Percentiles rank a stretch among this genome's conserved stretches.
Conservation (phyloP, 2,888 invertebrate genomes). For the Papilio demoleus region DNA sequence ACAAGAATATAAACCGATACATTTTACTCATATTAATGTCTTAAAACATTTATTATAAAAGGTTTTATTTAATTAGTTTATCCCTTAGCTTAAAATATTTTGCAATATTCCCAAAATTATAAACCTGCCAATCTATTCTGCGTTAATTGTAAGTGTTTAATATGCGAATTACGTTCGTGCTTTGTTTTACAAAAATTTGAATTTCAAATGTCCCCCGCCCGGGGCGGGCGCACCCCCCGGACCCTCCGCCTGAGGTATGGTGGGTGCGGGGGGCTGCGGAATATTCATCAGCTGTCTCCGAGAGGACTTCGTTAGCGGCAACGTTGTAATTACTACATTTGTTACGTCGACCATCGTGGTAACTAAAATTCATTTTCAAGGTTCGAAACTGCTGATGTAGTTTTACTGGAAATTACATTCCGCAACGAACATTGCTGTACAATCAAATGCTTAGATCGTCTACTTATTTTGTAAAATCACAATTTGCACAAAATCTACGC, state of each 20-base stretch:
- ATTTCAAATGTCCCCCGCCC: conserved; percentile 32
- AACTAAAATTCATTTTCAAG: neutral
- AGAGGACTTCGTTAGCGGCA: conserved; percentile 32
- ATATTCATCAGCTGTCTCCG: conserved; percentile 35
- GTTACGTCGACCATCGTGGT: conserved; percentile 17
- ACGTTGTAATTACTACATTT: conserved; percentile 27
- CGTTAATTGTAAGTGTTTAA: conserved; percentile 35
- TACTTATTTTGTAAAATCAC: too few relatives aligned
- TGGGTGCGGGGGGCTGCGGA: neutral
- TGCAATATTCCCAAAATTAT: conserved; percentile 9
- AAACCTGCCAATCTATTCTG: conserved; percentile 16
- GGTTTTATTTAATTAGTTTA: conserved; percentile 2
- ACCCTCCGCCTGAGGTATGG: neutral
- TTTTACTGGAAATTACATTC: neutral
- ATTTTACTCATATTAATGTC: too few relatives aligned
- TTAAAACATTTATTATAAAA: too few relatives aligned
- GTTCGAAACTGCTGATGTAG: neutral
- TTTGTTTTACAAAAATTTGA: conserved; percentile 38
- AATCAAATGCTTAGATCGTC: too few relatives aligned
- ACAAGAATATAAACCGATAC: too few relatives aligned
- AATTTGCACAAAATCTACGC: too few relatives aligned
- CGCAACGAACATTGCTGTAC: neutral
- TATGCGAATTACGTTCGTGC: conserved; percentile 32
- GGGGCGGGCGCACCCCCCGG: neutral
- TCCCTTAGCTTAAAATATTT: neutral